phyloP scores from a whole-genome alignment of 2,888 invertebrate genomes.

The Geophilus truncorum region DNA sequence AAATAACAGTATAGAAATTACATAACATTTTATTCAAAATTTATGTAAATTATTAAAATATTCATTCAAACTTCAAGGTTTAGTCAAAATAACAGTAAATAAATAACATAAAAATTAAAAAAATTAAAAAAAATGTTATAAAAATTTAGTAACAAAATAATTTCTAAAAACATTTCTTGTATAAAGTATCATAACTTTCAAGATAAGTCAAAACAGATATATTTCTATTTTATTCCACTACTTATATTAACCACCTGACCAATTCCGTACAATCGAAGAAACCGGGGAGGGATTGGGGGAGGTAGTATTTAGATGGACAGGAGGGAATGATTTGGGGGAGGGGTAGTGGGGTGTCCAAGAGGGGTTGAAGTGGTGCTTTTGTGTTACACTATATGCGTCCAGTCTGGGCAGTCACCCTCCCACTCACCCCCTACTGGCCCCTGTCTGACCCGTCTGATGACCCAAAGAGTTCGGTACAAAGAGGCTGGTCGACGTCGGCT shows the following conservation, averaged over 20 bases:
- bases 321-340: neutral
- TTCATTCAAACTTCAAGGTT: no score
- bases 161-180: no score
- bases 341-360: neutral
- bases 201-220: no score
- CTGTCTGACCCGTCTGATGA: neutral
- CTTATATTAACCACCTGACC: neutral
- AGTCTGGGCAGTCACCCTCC: neutral
- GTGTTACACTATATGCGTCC: neutral
- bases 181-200: no score
- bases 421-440: neutral
- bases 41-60: no score
- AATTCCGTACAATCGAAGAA: neutral
- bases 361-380: neutral
- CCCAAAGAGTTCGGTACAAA: neutral
- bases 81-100: no score
- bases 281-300: neutral
- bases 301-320: neutral
- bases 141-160: no score
- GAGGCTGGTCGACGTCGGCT: neutral
- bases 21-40: no score
- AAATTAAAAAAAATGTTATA: neutral
- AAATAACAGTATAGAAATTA: no score
- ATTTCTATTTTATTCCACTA: no score
- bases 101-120: neutral